Evolutionary conservation across 2,113 vertebrate genomes (phyloP).

Genomic region (Neoarius graeffei): DNA sequence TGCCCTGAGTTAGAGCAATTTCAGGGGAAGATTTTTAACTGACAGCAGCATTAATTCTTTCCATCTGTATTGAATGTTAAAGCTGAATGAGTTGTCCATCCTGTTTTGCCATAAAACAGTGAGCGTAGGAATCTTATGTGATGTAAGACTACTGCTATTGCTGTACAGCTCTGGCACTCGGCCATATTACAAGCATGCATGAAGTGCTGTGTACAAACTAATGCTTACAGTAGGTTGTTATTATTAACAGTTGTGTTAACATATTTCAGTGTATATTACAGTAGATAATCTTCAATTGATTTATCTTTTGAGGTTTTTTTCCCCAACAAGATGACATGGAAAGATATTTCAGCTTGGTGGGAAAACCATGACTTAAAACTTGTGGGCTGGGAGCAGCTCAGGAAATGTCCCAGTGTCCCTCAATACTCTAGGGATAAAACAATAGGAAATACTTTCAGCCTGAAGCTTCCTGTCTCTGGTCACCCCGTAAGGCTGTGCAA

Average conservation of each 20-base stretch:
- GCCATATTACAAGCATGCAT: too few relatives aligned
- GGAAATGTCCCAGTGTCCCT: neutral
- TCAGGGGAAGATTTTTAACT: too few relatives aligned
- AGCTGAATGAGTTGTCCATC: neutral
- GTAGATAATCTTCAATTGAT: neutral
- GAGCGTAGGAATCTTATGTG: neutral
- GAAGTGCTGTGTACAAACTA: neutral
- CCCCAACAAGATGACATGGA: neutral
- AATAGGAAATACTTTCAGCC: neutral
- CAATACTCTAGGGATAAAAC: neutral
- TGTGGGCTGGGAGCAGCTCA: neutral
- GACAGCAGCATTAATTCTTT: neutral
- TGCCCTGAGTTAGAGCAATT: too few relatives aligned
- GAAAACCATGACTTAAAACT: too few relatives aligned
- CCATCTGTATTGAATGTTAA: neutral
- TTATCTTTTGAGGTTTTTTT: neutral
- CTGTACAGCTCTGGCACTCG: neutral
- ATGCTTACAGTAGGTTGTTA: neutral
- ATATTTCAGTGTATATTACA: neutral
- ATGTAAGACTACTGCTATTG: neutral
- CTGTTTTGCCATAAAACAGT: neutral
- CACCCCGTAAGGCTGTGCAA: neutral
- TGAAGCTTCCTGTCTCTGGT: neutral
- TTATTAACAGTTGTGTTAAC: neutral
- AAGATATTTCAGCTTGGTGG: neutral